A percentile compares a stretch with the other conserved stretches of the same genome.
Conservation (phyloP, 2,113 vertebrate species). For the Tricholaema leucomelas region DNA sequence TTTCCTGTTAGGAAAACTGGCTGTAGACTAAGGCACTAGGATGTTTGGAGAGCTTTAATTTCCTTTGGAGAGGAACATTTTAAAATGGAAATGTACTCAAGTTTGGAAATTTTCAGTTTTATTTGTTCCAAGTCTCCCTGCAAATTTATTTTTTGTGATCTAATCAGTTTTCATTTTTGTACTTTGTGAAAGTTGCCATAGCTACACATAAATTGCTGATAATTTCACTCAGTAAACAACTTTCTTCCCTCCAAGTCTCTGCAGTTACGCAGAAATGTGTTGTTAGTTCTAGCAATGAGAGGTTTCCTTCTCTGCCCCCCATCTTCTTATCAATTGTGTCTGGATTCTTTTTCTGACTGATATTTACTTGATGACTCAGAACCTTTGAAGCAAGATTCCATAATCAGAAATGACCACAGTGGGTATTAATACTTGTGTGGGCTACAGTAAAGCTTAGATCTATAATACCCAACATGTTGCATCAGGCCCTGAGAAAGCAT, state of each 20-base stretch:
- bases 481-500: background rate
- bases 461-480: fast-evolving
- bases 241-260: background rate
- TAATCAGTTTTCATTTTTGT: background rate
- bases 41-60: background rate
- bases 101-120: background rate
- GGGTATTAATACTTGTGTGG: background rate
- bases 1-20: conserved; percentile 11
- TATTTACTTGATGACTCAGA: background rate
- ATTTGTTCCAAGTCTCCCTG: background rate
- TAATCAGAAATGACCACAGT: background rate
- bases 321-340: background rate
- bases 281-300: background rate
- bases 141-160: background rate
- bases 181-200: conserved; percentile 8
- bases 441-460: background rate
- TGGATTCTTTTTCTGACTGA: background rate
- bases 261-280: background rate
- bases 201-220: conserved; percentile 13
- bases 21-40: background rate
- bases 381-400: background rate
- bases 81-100: background rate
- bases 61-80: background rate
- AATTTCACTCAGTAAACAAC: background rate
- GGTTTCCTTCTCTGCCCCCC: background rate